These are phyloP conservation scores for Lepidochitona cinerea DNA, from an alignment of 2,888 invertebrate species.

Conservation along the genomic window DNA sequence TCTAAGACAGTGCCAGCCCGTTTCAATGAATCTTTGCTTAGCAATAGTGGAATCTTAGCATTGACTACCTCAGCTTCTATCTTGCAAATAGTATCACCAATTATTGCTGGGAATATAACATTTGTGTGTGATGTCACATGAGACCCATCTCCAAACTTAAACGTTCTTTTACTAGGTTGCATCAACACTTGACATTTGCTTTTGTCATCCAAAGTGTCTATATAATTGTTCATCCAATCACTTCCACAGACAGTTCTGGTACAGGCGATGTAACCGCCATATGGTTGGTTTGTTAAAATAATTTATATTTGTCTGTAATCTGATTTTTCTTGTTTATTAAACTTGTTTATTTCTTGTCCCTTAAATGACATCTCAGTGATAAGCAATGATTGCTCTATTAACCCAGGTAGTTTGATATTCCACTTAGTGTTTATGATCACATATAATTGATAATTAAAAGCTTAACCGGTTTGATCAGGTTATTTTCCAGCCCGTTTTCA, in stretches of 20 bases:
- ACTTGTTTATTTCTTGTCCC: too few relatives aligned
- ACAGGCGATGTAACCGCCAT: too few relatives aligned
- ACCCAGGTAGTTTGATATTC: too few relatives aligned
- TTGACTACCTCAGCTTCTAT: constrained; percentile 18
- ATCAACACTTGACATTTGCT: neutral
- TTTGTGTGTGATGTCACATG: constrained; percentile 4
- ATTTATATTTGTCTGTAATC: too few relatives aligned
- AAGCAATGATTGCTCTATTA: too few relatives aligned
- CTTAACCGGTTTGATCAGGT: too few relatives aligned
- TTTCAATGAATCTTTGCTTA: constrained; percentile 23
- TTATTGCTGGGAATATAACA: constrained; percentile 14
- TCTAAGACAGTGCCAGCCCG: constrained; percentile 15
- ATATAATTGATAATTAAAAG: too few relatives aligned
- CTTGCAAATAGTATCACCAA: constrained; percentile 13
- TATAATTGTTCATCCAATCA: constrained; percentile 7
- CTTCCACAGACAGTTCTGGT: constrained; percentile 7
- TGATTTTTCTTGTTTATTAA: too few relatives aligned
- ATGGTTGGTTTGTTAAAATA: too few relatives aligned
- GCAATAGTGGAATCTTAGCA: constrained; percentile 16
- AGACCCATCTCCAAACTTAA: constrained; percentile 23
- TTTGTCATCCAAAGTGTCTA: neutral
- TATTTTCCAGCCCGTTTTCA: too few relatives aligned
- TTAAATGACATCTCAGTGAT: too few relatives aligned
- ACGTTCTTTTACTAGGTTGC: constrained; percentile 2
- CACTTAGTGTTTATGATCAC: too few relatives aligned